Evolutionary conservation across 2,113 vertebrate genomes (phyloP).

Genomic region (Entosphenus tridentatus): DNA sequence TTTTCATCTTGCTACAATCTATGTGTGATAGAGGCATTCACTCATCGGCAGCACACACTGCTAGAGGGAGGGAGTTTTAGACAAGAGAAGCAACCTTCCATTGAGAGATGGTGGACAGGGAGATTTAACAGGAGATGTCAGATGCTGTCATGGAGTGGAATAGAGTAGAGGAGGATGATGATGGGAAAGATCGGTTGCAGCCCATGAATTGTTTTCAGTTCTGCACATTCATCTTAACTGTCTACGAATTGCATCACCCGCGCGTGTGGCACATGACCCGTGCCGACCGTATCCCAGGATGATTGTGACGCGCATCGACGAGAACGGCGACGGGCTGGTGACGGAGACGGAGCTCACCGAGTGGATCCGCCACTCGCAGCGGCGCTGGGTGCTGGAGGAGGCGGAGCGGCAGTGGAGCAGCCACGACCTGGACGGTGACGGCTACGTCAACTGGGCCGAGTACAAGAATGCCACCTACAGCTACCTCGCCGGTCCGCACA

Average conservation of each 20-base stretch:
- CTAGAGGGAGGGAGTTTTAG: no score
- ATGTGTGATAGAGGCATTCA: no score
- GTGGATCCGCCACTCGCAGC: slow-evolving; percentile 90
- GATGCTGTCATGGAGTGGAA: neutral
- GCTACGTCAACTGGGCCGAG: slow-evolving; percentile 71
- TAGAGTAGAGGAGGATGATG: neutral
- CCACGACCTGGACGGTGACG: slow-evolving; percentile 75
- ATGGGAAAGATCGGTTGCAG: no score
- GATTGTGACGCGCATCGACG: slow-evolving; percentile 78
- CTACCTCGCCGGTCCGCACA: slow-evolving; percentile 51
- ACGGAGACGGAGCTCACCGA: slow-evolving; percentile 66
- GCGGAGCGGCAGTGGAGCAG: slow-evolving; percentile 88
- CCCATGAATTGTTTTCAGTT: neutral
- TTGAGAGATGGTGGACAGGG: neutral
- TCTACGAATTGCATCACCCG: neutral
- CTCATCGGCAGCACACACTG: no score
- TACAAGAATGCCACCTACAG: slow-evolving; percentile 96
- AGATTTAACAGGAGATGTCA: neutral
- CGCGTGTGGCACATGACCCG: neutral
- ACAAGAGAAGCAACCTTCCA: no score
- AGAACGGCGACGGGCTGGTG: slow-evolving; percentile 66
- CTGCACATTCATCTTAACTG: neutral
- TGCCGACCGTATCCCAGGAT: slow-evolving; percentile 33
- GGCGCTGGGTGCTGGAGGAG: slow-evolving; percentile 85
- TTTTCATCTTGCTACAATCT: no score